Base-by-base conservation (phyloP, 2,888 invertebrate genomes). In the Aproaerema taeniolella region DNA sequence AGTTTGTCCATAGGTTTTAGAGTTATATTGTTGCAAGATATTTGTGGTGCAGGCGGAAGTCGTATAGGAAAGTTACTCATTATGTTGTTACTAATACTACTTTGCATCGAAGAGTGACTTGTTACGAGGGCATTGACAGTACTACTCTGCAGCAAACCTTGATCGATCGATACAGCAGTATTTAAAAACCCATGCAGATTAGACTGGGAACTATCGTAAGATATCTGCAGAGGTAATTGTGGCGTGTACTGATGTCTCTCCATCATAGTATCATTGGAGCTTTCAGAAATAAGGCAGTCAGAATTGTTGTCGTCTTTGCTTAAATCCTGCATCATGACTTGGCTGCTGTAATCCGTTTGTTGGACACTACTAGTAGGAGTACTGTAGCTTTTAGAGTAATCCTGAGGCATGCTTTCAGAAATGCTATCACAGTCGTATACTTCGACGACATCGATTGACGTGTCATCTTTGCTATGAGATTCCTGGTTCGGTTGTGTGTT, bases 21-120 rank as follows among this genome's bases (percentile, higher is more conserved):
- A 38, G 77, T 83, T 11, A 83, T 76, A 41, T 79, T 77, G 45
- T 77, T 81, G 2, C 72, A 62, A 1, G 76, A 71, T 40, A 77
- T 61, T 26, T 68, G 75, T 1, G 80, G 68, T 0, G 58, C 64
- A 0, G 71, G 73, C 0, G 80, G 79, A 14, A 85, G 42, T 32
- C 82, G 54, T 25, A 85, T 85, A 0, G 83, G 85, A 38, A 86
- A 85, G 43, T 83, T 85, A 37, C 67, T 65, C 81, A 86, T 76
- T 13, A 85, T 81, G 41, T 81, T 82, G 44, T 71, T 79, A 25
- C 57, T 57, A 10, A 78, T 67, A 48, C 57, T 71, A 36, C 50
- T 67, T 2, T 54, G 61, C 41, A 76, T 74, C 0, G 68, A 55
- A 2, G 77, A 72, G 33, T 77, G 79, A 28, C 53, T 78, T 0